Percentiles rank a stretch among this genome's conserved stretches.
Evolutionary conservation across 2,888 invertebrate species (phyloP).

Genomic region (Caenorhabditis sulstoni): DNA sequence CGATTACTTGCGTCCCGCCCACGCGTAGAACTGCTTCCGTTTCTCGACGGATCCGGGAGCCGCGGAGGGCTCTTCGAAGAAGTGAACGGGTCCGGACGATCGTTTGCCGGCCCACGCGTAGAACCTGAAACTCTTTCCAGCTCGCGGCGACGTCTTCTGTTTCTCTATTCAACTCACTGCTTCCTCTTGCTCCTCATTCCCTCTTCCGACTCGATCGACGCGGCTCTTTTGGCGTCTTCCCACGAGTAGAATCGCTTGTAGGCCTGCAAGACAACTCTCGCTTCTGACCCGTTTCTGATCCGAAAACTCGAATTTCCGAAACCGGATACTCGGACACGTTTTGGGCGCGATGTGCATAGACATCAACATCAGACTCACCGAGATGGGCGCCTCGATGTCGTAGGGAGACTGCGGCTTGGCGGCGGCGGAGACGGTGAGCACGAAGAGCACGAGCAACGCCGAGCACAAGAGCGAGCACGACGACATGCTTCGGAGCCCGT

Average conservation of each 20-base stretch:
- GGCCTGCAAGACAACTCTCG: constrained; percentile 24
- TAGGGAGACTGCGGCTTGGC: constrained; percentile 12
- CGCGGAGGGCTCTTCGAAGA: constrained; percentile 22
- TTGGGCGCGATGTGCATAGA: constrained; percentile 7
- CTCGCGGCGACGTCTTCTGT: background rate
- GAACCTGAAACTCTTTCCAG: constrained; percentile 54
- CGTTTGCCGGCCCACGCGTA: constrained; percentile 62
- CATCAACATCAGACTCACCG: constrained; percentile 43
- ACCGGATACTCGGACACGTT: constrained; percentile 18
- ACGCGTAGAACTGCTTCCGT: constrained; percentile 60
- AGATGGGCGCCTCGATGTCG: constrained; percentile 27
- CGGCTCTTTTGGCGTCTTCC: constrained; percentile 54
- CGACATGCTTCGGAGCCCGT: constrained; percentile 30
- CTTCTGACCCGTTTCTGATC: constrained; percentile 34
- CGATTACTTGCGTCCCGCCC: constrained; percentile 45
- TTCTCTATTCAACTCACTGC: constrained; percentile 31
- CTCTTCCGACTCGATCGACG: constrained; percentile 45
- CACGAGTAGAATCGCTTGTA: constrained; percentile 59
- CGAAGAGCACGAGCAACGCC: constrained; percentile 9
- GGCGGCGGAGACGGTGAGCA: background rate
- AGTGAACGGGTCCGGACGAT: constrained; percentile 33
- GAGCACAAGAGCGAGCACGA: constrained; percentile 16
- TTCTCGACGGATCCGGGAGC: constrained; percentile 20
- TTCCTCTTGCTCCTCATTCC: constrained; percentile 49
- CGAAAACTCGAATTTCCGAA: constrained; percentile 40